Conservation (phyloP, 2,888 invertebrate species). For the Stenoptilia bipunctidactyla region DNA sequence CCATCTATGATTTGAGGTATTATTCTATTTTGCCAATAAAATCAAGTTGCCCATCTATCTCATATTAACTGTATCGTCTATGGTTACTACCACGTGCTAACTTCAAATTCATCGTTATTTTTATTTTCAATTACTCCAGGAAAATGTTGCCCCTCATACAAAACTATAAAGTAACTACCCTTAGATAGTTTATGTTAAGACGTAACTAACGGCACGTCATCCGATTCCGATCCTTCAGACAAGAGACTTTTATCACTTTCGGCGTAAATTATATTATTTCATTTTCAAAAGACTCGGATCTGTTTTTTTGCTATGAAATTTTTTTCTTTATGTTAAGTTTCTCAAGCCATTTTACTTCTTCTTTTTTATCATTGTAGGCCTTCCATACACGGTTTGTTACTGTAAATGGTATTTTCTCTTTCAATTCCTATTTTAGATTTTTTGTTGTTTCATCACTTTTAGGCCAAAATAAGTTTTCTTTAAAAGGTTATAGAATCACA, state of each 20-base stretch:
- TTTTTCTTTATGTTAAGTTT: neutral
- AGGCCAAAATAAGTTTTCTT: slow-evolving; percentile 8
- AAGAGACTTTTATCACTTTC: slow-evolving; percentile 3
- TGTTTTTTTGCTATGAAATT: neutral
- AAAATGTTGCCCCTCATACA: neutral
- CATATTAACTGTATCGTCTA: no score
- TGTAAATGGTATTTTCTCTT: neutral
- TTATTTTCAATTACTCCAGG: neutral
- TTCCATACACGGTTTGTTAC: neutral
- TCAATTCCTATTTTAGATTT: neutral
- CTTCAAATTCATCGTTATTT: neutral
- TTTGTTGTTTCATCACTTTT: slow-evolving; percentile 4
- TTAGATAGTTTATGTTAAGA: neutral
- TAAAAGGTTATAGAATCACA: slow-evolving; percentile 5
- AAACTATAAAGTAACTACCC: neutral
- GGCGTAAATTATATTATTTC: slow-evolving; percentile 3
- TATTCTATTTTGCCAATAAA: no score
- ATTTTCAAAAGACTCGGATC: neutral
- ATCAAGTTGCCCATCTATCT: no score
- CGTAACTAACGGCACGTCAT: slow-evolving; percentile 1
- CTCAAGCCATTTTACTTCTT: neutral
- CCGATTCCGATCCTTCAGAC: neutral
- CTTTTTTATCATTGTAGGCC: neutral
- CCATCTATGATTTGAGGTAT: no score
- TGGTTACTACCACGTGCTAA: no score